These are phyloP conservation scores for Kryptolebias ocellatus DNA, from an alignment of 2,797 vertebrate genomes.

Conservation along the genomic window DNA sequence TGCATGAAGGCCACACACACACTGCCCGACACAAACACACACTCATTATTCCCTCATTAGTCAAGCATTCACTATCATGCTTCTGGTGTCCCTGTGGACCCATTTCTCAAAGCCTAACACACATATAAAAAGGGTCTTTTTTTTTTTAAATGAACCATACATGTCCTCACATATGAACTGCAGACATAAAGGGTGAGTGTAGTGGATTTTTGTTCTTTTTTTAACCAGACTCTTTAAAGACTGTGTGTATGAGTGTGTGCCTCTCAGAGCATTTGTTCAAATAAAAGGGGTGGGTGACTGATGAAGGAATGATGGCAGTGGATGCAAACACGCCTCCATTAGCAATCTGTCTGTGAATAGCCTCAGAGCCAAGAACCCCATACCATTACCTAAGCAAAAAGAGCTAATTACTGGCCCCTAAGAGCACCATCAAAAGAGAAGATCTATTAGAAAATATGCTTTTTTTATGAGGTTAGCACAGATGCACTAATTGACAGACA, in stretches of 20 bases:
- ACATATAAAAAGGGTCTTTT: neutral
- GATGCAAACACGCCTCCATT: slow-evolving; percentile 73
- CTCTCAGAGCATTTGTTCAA: slow-evolving; percentile 39
- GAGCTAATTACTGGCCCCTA: slow-evolving; percentile 55
- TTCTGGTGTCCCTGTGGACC: slow-evolving; percentile 40
- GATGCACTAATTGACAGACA: slow-evolving; percentile 44
- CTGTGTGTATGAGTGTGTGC: slow-evolving; percentile 12
- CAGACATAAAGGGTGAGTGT: slow-evolving; percentile 40
- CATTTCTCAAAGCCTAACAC: slow-evolving; percentile 26
- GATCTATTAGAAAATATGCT: slow-evolving; percentile 42
- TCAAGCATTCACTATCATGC: slow-evolving; percentile 40
- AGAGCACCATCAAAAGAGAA: slow-evolving; percentile 51
- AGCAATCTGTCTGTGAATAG: slow-evolving; percentile 62
- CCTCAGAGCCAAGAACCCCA: slow-evolving; percentile 51
- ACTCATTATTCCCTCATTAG: slow-evolving; percentile 65
- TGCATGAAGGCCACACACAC: neutral
- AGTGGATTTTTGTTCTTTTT: slow-evolving; percentile 37
- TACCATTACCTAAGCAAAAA: slow-evolving; percentile 63
- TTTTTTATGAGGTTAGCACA: slow-evolving; percentile 27
- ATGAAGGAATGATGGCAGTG: slow-evolving; percentile 64
- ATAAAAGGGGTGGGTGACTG: slow-evolving; percentile 58
- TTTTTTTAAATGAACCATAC: neutral
- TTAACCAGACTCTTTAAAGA: slow-evolving; percentile 28
- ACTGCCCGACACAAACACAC: slow-evolving; percentile 7
- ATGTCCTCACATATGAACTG: slow-evolving; percentile 9